Evolutionary conservation across 2,113 vertebrate species (phyloP).

Genomic region (Eonycteris spelaea): DNA sequence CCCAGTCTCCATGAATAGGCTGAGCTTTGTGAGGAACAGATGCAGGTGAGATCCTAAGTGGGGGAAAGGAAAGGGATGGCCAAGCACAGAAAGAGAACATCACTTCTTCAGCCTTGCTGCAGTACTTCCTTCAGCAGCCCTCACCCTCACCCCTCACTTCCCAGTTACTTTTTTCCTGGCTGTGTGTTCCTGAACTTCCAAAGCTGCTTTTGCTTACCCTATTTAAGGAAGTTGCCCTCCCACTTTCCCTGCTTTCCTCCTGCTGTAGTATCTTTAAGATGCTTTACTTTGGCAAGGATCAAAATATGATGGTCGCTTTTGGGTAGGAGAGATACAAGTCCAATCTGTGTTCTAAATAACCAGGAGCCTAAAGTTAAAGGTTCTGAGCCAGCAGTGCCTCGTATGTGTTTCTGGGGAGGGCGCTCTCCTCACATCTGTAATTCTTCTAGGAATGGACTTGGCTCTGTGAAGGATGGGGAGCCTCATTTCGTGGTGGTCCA

Average conservation of each 20-base stretch:
- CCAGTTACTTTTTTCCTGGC: neutral
- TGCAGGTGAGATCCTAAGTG: conserved; percentile 86
- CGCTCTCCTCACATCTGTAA: conserved; percentile 21
- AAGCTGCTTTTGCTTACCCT: neutral
- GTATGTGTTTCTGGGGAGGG: neutral
- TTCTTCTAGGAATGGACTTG: conserved; percentile 88
- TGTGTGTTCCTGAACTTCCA: neutral
- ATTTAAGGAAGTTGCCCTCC: neutral
- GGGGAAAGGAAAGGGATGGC: neutral
- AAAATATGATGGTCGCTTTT: neutral
- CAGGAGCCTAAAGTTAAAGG: neutral
- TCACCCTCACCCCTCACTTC: neutral
- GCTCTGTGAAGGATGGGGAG: conserved; percentile 92
- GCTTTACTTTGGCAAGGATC: conserved; percentile 29
- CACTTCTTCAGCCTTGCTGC: neutral
- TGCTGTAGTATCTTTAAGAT: neutral
- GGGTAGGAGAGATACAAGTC: neutral
- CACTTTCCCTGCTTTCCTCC: neutral
- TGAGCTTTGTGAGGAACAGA: conserved; percentile 92
- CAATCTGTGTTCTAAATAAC: neutral
- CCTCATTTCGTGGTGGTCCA: conserved; percentile 96
- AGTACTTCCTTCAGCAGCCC: neutral
- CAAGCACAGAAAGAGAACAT: neutral
- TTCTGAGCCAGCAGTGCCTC: neutral
- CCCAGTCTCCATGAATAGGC: conserved; percentile 89